Percentiles rank a stretch among this genome's conserved stretches.
Conservation (phyloP, 2,888 invertebrate species). For the Didymodactylos carnosus region DNA sequence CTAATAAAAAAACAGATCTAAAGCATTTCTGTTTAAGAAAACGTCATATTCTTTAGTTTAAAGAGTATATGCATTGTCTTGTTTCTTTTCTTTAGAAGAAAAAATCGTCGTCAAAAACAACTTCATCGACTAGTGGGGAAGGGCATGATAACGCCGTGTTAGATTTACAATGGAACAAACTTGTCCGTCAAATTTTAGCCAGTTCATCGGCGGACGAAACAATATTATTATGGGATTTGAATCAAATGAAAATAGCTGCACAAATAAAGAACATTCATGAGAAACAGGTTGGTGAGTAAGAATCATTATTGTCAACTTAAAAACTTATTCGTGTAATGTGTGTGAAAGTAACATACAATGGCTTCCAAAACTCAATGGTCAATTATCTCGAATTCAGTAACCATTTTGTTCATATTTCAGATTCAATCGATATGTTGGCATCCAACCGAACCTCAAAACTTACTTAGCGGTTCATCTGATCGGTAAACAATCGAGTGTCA, state of each 20-base stretch:
- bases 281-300: background rate
- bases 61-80: background rate
- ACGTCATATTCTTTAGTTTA: too few species aligned
- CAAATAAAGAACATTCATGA: constrained; percentile 22
- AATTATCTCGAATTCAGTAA: background rate
- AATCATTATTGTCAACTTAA: too few species aligned
- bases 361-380: too few species aligned
- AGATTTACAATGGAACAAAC: constrained; percentile 64
- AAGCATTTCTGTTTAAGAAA: too few species aligned
- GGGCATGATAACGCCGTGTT: constrained; percentile 78
- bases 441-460: constrained; percentile 55
- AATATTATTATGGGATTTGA: constrained; percentile 74
- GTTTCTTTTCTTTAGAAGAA: background rate
- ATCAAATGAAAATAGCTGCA: constrained; percentile 53
- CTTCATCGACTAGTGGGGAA: background rate
- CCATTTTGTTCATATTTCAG: constrained; percentile 15
- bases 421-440: constrained; percentile 65
- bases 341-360: background rate
- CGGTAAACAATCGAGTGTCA: too few species aligned
- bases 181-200: constrained; percentile 58
- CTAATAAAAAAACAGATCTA: too few species aligned
- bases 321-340: constrained; percentile 22
- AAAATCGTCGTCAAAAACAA: background rate
- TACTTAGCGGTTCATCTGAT: constrained; percentile 66
- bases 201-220: constrained; percentile 77